Evolutionary conservation across 2,888 invertebrate species (phyloP), one percentile per base, ranked within the genome.

Genomic region (Alitta virens): DNA sequence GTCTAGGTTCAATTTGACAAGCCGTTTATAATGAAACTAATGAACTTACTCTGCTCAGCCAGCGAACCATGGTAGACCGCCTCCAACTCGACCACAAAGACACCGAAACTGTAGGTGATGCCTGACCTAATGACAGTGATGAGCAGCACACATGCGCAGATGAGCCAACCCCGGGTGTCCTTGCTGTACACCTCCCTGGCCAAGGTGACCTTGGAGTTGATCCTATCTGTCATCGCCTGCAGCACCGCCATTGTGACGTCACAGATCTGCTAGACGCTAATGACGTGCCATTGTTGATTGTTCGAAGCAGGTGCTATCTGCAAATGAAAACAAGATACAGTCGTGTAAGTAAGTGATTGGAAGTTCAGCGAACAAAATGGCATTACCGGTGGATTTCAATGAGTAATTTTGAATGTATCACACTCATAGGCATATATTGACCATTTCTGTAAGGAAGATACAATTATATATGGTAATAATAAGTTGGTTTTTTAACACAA

Each of bases 61-160:
- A 73, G 62, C 1, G 71, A 57, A 2, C 62, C 52, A 43, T 72
- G 62, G 62, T 68, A 74, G 25, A 56, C 42, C 3, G 59, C 60
- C 60, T 74, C 63, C 33, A 73, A 66, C 50, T 70, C 43, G 9
- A 74, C 73, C n/a, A 72, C 68, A 60, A 73, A 71, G 58, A 72
- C 63, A 18, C 73, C 73, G 60, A 73, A 73, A 60, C 73, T 74
- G 68, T 73, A 73, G 24, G 73, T 73, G 58, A 73, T 67, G 40
- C 71, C 71, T 46, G 68, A 68, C 43, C 73, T 58, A 16, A 72
- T 64, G 33, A 74, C 68, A 5, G 72, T 73, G 56, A 72, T 65
- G 59, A 72, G 27, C 42, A 73, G 70, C 12, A 73, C 71, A 40
- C 67, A 65, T 9, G 62, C 23, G 40, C 73, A 74, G 40, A 74